phyloP scores from a whole-genome alignment of 1,140 invertebrate species.

The Piezodorus guildinii region DNA sequence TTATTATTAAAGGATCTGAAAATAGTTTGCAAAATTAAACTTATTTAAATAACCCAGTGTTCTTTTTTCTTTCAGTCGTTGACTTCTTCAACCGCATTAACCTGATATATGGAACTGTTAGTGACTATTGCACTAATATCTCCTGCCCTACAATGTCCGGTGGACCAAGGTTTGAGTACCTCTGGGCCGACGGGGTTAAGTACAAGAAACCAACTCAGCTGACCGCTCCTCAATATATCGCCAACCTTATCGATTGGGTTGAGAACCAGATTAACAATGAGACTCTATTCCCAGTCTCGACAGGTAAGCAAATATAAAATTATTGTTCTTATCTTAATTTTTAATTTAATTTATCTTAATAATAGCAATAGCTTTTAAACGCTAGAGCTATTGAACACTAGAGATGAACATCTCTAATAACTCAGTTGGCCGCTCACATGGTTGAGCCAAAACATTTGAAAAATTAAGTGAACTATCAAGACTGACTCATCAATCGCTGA shows the following conservation, averaged over 20 bases:
- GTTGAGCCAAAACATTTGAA: no score
- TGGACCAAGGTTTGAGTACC: conserved; percentile 77
- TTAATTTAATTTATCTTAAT: background rate
- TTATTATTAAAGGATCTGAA: no score
- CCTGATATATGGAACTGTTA: conserved; percentile 82
- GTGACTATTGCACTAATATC: conserved; percentile 73
- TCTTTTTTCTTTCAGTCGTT: conserved; percentile 63
- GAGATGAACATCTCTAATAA: no score
- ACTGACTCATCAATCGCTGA: no score
- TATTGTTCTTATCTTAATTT: background rate
- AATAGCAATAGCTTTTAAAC: no score
- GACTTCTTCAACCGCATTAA: conserved; percentile 96
- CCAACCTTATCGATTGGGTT: conserved; percentile 87
- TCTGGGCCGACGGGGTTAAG: conserved; percentile 79
- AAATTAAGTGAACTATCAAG: no score
- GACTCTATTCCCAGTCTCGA: conserved; percentile 67
- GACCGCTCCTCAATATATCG: conserved; percentile 78
- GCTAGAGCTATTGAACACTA: no score
- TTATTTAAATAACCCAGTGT: no score
- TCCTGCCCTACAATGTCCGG: conserved; percentile 88
- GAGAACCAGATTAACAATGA: conserved; percentile 90
- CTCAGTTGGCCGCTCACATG: no score
- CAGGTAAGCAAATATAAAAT: conserved; percentile 25
- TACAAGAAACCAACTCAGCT: conserved; percentile 83
- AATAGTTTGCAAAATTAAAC: no score